Evolutionary conservation across 2,113 vertebrate species (phyloP).

Genomic region (Ailuropoda melanoleuca): DNA sequence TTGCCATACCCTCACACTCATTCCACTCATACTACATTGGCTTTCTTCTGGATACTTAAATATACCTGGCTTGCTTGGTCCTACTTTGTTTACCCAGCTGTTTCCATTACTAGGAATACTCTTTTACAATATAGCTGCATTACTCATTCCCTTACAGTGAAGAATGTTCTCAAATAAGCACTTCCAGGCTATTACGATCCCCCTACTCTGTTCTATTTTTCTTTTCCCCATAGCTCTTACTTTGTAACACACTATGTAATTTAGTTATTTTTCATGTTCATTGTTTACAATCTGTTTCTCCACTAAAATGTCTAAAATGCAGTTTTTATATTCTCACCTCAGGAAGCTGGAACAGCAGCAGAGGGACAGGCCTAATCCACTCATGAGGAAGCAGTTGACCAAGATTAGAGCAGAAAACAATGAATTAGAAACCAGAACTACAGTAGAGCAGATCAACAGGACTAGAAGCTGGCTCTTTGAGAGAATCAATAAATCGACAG

Average conservation of each 20-base stretch:
- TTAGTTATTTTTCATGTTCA: neutral
- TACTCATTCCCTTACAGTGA: neutral
- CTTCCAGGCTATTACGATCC: neutral
- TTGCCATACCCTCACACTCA: neutral
- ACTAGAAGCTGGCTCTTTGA: too few species aligned
- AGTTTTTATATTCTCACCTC: too few species aligned
- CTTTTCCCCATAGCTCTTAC: neutral
- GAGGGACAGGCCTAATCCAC: too few species aligned
- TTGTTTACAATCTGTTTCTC: neutral
- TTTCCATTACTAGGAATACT: neutral
- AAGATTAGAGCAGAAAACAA: too few species aligned
- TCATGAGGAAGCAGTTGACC: too few species aligned
- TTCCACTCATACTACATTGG: neutral
- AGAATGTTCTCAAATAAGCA: constrained; percentile 6
- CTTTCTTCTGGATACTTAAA: neutral
- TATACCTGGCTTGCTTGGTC: neutral
- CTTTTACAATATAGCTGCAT: neutral
- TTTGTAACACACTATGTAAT: neutral
- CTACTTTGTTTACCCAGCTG: neutral
- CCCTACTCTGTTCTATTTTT: neutral
- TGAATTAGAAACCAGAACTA: too few species aligned
- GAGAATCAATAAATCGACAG: too few species aligned
- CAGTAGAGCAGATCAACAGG: too few species aligned
- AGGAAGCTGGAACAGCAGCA: too few species aligned
- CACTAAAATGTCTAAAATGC: too few species aligned